Evolutionary conservation across 2,113 vertebrate genomes (phyloP).

Genomic region (Columba livia): DNA sequence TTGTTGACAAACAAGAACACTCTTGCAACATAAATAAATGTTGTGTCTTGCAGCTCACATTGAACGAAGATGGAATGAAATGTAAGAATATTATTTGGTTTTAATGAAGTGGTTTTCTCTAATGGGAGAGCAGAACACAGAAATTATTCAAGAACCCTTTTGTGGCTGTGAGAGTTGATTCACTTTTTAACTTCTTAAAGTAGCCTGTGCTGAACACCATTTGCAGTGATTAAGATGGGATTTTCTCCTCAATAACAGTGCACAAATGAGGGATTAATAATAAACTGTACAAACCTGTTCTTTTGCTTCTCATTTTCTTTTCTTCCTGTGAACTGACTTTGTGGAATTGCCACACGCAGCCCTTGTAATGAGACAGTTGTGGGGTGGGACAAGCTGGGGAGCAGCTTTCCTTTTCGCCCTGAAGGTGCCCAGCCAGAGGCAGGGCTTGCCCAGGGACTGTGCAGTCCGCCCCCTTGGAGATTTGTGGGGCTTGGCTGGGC

Average conservation of each 20-base stretch:
- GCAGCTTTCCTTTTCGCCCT: neutral
- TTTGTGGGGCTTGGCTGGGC: neutral
- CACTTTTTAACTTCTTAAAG: neutral
- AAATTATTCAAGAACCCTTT: neutral
- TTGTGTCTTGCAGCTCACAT: neutral
- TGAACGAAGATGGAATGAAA: neutral
- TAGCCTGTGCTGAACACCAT: neutral
- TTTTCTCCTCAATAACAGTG: neutral
- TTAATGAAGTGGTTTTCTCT: neutral
- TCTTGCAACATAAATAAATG: neutral
- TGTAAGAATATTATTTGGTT: neutral
- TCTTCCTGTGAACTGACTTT: neutral
- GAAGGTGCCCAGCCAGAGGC: neutral
- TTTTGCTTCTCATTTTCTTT: neutral
- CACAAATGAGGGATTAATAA: neutral
- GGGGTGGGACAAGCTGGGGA: neutral
- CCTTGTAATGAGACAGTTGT: neutral
- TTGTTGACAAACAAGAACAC: neutral
- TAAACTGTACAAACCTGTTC: neutral
- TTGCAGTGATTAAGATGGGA: neutral
- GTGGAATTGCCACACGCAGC: neutral
- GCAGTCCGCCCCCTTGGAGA: neutral
- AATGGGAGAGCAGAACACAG: neutral
- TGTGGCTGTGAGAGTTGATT: neutral
- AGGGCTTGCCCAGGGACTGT: neutral